Evolutionary conservation across 2,888 invertebrate species (phyloP).

Genomic region (Pycnomerus fuliginosus): DNA sequence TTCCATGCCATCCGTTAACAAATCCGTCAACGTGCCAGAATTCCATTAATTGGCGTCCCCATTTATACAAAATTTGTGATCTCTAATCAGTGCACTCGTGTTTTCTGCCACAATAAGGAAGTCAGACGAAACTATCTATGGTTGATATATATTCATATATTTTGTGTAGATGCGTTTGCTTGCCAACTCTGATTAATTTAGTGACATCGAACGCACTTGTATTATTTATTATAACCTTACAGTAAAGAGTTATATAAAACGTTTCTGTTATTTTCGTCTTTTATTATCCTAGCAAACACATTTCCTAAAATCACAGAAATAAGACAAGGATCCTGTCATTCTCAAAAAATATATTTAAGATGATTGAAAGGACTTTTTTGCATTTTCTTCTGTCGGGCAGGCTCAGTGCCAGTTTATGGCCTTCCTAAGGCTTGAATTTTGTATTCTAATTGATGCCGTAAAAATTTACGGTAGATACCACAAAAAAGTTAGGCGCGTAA

Average conservation of each 20-base stretch:
- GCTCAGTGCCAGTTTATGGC: too few relatives aligned
- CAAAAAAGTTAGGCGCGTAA: too few relatives aligned
- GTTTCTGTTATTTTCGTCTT: conserved; percentile 40
- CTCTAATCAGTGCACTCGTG: conserved; percentile 44
- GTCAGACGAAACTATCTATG: conserved; percentile 34
- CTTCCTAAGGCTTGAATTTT: too few relatives aligned
- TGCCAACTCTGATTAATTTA: conserved; percentile 50
- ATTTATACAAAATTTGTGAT: conserved; percentile 39
- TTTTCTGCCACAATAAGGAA: conserved; percentile 37
- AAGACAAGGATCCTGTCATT: too few relatives aligned
- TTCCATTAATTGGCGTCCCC: conserved; percentile 37
- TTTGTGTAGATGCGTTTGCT: conserved; percentile 54
- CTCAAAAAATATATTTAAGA: too few relatives aligned
- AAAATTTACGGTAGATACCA: too few relatives aligned
- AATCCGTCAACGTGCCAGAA: conserved; percentile 40
- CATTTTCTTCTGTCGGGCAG: too few relatives aligned
- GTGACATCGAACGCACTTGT: conserved; percentile 53
- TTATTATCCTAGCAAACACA: too few relatives aligned
- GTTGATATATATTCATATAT: conserved; percentile 44
- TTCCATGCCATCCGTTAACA: conserved; percentile 51
- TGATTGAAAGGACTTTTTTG: too few relatives aligned
- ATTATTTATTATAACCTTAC: conserved; percentile 41
- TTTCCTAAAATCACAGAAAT: too few relatives aligned
- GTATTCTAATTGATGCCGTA: too few relatives aligned
- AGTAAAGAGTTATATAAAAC: conserved; percentile 46